phyloP scores from a whole-genome alignment of 2,113 vertebrate genomes.

The Pterophyllum scalare region DNA sequence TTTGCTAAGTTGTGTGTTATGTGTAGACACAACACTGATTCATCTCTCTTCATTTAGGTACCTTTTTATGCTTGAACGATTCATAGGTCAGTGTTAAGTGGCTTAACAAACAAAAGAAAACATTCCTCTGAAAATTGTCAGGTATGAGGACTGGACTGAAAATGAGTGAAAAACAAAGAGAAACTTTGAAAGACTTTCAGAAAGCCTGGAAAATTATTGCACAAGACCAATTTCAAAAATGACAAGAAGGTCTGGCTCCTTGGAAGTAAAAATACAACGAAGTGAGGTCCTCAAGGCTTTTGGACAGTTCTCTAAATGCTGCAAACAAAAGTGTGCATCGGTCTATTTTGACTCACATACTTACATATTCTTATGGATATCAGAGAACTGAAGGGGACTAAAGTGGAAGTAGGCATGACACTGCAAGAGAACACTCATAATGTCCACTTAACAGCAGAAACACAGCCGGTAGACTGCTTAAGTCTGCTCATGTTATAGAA shows the following conservation, averaged over 20 bases:
- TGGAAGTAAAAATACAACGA: not conserved
- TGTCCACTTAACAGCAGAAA: slow-evolving; percentile 45
- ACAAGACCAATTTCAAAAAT: not conserved
- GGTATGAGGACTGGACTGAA: not conserved
- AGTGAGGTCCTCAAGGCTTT: not conserved
- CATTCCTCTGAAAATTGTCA: slow-evolving; percentile 4
- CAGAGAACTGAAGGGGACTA: slow-evolving; percentile 2
- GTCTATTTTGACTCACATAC: not conserved
- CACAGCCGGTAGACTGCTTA: slow-evolving; percentile 41
- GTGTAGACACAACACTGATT: not conserved
- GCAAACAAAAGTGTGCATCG: not conserved
- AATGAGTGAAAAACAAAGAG: not conserved
- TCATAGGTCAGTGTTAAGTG: not conserved
- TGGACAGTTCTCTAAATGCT: not conserved
- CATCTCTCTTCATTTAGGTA: not conserved
- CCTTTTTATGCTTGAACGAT: not conserved
- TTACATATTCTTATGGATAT: slow-evolving; percentile 5
- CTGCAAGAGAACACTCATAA: slow-evolving; percentile 9
- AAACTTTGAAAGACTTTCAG: not conserved
- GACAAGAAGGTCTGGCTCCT: not conserved
- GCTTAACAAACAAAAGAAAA: not conserved
- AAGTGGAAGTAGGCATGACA: not conserved
- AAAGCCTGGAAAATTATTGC: not conserved
- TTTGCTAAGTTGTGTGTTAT: not conserved
- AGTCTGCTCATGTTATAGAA: slow-evolving; percentile 65